A percentile compares a stretch with the other conserved stretches of the same genome.
Conservation (phyloP, 2,888 invertebrate genomes). For the Helobdella robusta region DNA sequence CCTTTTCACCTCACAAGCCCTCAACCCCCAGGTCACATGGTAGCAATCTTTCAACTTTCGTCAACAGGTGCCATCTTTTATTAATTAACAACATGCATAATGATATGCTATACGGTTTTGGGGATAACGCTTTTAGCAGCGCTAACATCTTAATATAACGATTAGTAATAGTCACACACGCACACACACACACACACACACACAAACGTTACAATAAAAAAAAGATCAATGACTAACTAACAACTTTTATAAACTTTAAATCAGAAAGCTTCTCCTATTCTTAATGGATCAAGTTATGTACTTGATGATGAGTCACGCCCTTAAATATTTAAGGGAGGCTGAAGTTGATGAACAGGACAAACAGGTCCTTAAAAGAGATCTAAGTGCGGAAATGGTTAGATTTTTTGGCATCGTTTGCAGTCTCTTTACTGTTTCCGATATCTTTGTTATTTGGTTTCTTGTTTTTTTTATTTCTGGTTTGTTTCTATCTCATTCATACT, state of each 20-base stretch:
- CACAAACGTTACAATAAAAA: background rate
- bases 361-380: slow-evolving; percentile 11
- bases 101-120: background rate
- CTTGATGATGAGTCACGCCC: slow-evolving; percentile 17
- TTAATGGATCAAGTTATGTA: slow-evolving; percentile 12
- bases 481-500: too few relatives aligned
- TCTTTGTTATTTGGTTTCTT: too few relatives aligned
- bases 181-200: background rate
- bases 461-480: too few relatives aligned
- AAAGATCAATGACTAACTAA: background rate
- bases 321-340: background rate
- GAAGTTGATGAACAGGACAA: background rate
- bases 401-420: too few relatives aligned
- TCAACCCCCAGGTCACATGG: background rate
- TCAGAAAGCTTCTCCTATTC: background rate
- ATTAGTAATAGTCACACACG: too few relatives aligned
- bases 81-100: background rate
- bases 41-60: too few relatives aligned
- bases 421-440: too few relatives aligned
- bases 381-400: slow-evolving; percentile 7
- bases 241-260: too few relatives aligned
- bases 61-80: background rate
- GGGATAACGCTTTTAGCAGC: background rate
- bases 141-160: too few relatives aligned
- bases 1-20: background rate